phyloP scores from a whole-genome alignment of 2,888 invertebrate genomes.

The Epinotia brunnichana region DNA sequence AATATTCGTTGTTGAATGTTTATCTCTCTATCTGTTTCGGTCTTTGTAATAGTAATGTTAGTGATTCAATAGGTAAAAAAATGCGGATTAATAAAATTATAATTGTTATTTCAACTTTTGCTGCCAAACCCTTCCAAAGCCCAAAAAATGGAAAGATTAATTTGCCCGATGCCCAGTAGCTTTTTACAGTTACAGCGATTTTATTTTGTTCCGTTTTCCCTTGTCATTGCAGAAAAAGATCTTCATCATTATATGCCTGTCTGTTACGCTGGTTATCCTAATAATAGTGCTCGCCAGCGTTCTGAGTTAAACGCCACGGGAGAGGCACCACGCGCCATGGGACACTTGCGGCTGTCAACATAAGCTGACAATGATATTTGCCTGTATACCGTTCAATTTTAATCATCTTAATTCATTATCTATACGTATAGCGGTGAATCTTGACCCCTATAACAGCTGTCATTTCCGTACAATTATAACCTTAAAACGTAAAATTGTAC shows the following conservation, averaged over 20 bases:
- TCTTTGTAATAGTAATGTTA: not conserved
- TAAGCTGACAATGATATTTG: slow-evolving; percentile 55
- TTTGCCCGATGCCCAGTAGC: slow-evolving; percentile 35
- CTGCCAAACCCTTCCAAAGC: not conserved
- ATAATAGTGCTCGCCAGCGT: slow-evolving; percentile 86
- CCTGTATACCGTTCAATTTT: slow-evolving; percentile 50
- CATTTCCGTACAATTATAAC: too few relatives aligned
- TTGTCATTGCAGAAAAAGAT: slow-evolving; percentile 93
- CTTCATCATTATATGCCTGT: slow-evolving; percentile 93
- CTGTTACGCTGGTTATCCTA: slow-evolving; percentile 90
- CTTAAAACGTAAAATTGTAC: too few relatives aligned
- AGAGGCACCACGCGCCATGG: slow-evolving; percentile 45
- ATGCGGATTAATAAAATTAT: too few relatives aligned
- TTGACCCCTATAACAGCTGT: too few relatives aligned
- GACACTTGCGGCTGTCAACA: slow-evolving; percentile 49
- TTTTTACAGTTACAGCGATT: slow-evolving; percentile 54
- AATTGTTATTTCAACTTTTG: slow-evolving; percentile 3
- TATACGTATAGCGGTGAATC: not conserved
- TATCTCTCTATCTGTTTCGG: not conserved
- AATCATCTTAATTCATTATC: slow-evolving; percentile 27
- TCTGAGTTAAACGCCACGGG: slow-evolving; percentile 61
- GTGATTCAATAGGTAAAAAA: not conserved
- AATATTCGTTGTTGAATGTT: not conserved
- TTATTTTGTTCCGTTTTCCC: slow-evolving; percentile 81
- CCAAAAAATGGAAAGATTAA: slow-evolving; percentile 9